Percentiles rank a stretch among this genome's conserved stretches.
phyloP scores from a whole-genome alignment of 2,113 vertebrate species.

The Tupaia chinensis region DNA sequence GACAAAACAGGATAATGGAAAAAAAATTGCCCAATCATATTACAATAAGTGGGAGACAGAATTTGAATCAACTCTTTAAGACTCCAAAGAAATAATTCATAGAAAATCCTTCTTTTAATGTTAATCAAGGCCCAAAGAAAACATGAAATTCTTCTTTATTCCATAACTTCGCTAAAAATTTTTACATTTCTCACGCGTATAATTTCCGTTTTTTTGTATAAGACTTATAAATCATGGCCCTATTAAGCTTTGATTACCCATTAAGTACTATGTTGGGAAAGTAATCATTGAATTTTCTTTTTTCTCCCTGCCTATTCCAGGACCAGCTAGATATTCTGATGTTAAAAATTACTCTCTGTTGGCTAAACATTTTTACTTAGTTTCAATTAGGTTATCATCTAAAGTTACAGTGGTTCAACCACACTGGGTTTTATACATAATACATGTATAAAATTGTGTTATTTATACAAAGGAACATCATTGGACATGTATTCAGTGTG shows the following conservation, averaged over 20 bases:
- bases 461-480: not conserved
- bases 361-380: not conserved
- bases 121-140: conserved; percentile 32
- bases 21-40: conserved; percentile 33
- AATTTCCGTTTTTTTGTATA: conserved; percentile 37
- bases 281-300: conserved; percentile 51
- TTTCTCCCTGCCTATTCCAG: not conserved
- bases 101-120: conserved; percentile 12
- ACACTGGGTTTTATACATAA: not conserved
- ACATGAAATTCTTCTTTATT: not conserved
- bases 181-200: conserved; percentile 42
- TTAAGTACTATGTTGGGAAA: conserved; percentile 31
- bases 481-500: not conserved
- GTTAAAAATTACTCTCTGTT: conserved; percentile 49
- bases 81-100: conserved; percentile 44
- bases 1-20: conserved; percentile 36
- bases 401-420: conserved; percentile 33
- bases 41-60: not conserved
- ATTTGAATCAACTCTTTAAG: conserved; percentile 2
- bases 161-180: conserved; percentile 19
- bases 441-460: not conserved
- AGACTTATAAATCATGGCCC: conserved; percentile 44
- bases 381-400: conserved; percentile 45
- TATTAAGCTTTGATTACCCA: conserved; percentile 2
- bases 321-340: conserved; percentile 33